A percentile compares a stretch with the other conserved stretches of the same genome.
These are phyloP conservation scores for Campoletis sonorensis DNA, from an alignment of 1,140 invertebrate genomes.

Conservation along the genomic window DNA sequence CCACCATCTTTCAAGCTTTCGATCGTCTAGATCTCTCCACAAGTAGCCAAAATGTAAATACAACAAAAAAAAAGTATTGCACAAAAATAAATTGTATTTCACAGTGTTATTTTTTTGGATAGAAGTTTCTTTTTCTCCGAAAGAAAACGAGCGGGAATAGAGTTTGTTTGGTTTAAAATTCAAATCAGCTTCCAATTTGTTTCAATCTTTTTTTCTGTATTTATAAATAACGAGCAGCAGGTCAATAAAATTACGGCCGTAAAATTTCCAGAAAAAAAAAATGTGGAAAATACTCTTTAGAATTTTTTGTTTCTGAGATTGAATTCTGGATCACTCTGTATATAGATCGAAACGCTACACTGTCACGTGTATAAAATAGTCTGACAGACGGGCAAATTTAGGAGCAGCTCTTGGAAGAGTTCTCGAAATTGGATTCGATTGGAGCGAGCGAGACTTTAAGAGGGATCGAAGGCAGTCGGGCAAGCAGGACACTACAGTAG, in stretches of 20 bases:
- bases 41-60: neutral
- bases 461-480: neutral
- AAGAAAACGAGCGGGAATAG: neutral
- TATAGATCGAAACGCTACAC: slow-evolving; percentile 12
- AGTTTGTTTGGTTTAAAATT: no score
- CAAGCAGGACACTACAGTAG: neutral
- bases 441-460: slow-evolving; percentile 25
- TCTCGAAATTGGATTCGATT: slow-evolving; percentile 41
- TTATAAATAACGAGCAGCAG: no score
- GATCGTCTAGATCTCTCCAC: slow-evolving; percentile 21
- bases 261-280: no score
- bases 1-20: slow-evolving; percentile 27
- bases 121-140: neutral
- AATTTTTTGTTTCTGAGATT: slow-evolving; percentile 1
- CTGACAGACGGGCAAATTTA: slow-evolving; percentile 26
- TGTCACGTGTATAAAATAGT: slow-evolving; percentile 2
- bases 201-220: no score
- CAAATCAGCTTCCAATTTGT: no score
- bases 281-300: neutral
- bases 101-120: neutral
- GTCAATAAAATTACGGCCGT: no score
- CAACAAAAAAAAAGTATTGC: neutral
- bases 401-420: slow-evolving; percentile 10
- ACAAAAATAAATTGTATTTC: neutral
- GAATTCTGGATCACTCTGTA: slow-evolving; percentile 14